These are phyloP conservation scores for Halocaridina rubra DNA, from an alignment of 2,888 invertebrate species.

Conservation along the genomic window DNA sequence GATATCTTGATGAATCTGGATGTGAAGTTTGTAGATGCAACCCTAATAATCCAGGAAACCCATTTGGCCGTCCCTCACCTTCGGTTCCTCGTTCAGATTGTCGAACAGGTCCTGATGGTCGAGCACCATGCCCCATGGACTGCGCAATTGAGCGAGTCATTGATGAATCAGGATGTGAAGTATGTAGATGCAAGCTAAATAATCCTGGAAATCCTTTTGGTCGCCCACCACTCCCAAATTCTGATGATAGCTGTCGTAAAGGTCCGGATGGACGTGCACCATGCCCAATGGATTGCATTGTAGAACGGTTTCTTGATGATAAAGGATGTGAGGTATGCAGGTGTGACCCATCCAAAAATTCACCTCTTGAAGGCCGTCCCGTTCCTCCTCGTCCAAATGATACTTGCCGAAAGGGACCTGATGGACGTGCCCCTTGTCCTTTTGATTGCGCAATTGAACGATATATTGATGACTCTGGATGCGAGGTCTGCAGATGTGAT, in stretches of 20 bases:
- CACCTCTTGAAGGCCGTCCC: no score
- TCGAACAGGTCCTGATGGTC: background rate
- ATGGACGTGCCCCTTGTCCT: background rate
- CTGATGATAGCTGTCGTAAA: background rate
- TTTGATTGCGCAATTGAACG: background rate
- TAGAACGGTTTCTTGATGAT: background rate
- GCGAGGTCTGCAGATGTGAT: background rate
- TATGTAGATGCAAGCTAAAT: background rate
- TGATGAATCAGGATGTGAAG: background rate
- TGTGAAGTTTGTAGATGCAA: background rate
- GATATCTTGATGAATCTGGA: background rate
- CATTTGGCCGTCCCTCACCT: background rate
- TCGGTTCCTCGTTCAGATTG: background rate
- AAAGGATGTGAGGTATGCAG: background rate
- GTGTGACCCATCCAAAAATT: background rate
- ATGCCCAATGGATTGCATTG: background rate
- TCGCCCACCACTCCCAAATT: background rate
- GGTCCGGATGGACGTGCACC: background rate
- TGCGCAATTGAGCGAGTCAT: background rate
- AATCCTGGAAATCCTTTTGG: background rate
- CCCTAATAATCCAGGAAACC: background rate
- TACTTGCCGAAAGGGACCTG: background rate
- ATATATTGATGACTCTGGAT: background rate
- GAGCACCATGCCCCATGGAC: background rate
- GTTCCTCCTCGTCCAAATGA: background rate